Evolutionary conservation across 2,113 vertebrate species (phyloP).

Genomic region (Esox niger): DNA sequence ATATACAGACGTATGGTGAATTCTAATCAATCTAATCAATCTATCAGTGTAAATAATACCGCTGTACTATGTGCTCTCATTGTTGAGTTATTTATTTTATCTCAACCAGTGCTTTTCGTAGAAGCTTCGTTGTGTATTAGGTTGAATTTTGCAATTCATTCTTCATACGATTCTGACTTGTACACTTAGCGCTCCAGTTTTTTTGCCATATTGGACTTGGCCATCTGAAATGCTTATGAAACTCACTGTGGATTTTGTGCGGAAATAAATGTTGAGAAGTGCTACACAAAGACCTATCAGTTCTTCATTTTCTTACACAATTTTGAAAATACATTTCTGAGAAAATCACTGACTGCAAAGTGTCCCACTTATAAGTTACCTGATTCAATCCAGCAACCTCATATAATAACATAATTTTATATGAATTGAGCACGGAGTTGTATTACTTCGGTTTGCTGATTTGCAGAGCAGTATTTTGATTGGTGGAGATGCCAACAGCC

Average conservation of each 20-base stretch:
- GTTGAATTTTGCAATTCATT: background rate
- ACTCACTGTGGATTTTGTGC: background rate
- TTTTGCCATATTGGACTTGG: background rate
- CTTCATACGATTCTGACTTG: background rate
- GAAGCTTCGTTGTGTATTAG: background rate
- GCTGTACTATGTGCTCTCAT: background rate
- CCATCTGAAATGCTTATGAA: background rate
- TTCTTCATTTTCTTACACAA: background rate
- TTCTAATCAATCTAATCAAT: background rate
- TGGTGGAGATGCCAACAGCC: background rate
- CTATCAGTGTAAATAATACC: background rate
- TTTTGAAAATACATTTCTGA: background rate
- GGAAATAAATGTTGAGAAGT: slow-evolving; percentile 3
- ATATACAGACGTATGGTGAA: background rate
- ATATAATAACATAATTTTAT: background rate
- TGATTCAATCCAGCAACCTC: background rate
- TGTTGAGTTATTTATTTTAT: background rate
- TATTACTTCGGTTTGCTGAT: background rate
- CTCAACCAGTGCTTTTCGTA: background rate
- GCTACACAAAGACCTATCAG: background rate
- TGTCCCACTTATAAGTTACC: background rate
- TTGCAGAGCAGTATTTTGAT: background rate
- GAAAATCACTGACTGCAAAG: background rate
- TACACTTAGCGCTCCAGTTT: background rate
- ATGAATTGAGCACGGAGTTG: background rate